phyloP scores from a whole-genome alignment of 2,888 invertebrate species.

The Harpalus rufipes region DNA sequence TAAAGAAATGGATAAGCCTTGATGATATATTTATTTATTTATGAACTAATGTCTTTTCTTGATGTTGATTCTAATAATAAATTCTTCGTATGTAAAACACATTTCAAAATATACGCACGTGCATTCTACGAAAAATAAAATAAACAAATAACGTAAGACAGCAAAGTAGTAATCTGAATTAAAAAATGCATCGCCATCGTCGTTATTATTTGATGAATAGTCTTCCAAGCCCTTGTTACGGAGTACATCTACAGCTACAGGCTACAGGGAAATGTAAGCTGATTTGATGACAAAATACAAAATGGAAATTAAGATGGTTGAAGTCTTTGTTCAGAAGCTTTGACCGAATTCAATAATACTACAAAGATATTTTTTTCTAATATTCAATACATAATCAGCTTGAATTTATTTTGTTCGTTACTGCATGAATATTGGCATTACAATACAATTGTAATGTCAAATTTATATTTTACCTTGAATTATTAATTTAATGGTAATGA shows the following conservation, averaged over 20 bases:
- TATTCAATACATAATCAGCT: not conserved
- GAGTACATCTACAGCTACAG: no score
- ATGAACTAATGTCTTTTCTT: not conserved
- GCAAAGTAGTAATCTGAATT: not conserved
- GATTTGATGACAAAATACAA: not conserved
- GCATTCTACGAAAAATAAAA: conserved; percentile 9
- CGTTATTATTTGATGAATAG: conserved; percentile 1
- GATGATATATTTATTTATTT: not conserved
- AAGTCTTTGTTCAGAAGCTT: not conserved
- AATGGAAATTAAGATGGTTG: not conserved
- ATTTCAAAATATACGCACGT: not conserved
- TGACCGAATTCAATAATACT: not conserved
- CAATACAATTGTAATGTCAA: not conserved
- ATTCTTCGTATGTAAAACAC: not conserved
- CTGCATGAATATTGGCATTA: not conserved
- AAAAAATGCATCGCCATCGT: conserved; percentile 6
- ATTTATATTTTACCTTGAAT: not conserved
- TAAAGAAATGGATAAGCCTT: no score
- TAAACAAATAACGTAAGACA: conserved; percentile 13
- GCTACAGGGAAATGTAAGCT: not conserved
- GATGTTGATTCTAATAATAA: not conserved
- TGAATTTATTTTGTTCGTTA: not conserved
- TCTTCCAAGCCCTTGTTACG: not conserved
- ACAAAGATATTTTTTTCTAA: not conserved
- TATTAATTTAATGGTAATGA: not conserved